phyloP scores from a whole-genome alignment of 2,113 vertebrate genomes.

The Salminus brasiliensis region DNA sequence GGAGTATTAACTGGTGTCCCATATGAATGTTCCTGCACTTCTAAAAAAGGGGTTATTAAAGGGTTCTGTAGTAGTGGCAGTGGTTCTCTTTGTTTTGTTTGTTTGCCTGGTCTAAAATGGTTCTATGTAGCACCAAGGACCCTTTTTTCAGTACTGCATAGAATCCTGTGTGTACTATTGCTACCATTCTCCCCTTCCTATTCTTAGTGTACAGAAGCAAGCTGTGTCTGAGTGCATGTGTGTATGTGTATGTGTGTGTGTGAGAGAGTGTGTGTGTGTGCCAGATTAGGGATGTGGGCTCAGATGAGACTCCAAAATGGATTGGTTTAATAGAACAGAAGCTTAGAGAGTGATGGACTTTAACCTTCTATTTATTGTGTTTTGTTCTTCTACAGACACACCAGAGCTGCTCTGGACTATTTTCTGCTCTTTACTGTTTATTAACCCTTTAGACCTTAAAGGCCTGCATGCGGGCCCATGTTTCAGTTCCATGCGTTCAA shows the following conservation, averaged over 20 bases:
- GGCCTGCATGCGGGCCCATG: too few species aligned
- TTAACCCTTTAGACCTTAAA: too few species aligned
- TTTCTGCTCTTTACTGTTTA: not conserved
- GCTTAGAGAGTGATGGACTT: slow-evolving; percentile 15
- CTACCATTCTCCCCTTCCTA: not conserved
- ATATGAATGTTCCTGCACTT: too few species aligned
- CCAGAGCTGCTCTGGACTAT: not conserved
- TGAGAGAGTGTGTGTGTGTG: not conserved
- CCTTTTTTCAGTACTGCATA: too few species aligned
- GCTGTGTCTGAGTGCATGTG: slow-evolving; percentile 12
- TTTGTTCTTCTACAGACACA: not conserved
- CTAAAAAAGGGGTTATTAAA: too few species aligned
- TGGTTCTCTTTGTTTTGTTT: too few species aligned
- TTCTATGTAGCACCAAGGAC: too few species aligned
- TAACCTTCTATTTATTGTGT: not conserved
- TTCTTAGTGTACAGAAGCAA: not conserved
- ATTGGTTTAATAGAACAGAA: slow-evolving; percentile 17
- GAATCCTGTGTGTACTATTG: not conserved
- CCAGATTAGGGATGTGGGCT: slow-evolving; percentile 15
- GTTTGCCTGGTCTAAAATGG: too few species aligned
- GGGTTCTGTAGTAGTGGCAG: too few species aligned
- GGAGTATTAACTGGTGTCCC: too few species aligned
- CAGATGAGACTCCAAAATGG: slow-evolving; percentile 21
- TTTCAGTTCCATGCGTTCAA: not conserved
- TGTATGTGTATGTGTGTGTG: slow-evolving; percentile 20